Base-by-base conservation (phyloP, 2,888 invertebrate genomes). In the Cephonodes hylas region DNA sequence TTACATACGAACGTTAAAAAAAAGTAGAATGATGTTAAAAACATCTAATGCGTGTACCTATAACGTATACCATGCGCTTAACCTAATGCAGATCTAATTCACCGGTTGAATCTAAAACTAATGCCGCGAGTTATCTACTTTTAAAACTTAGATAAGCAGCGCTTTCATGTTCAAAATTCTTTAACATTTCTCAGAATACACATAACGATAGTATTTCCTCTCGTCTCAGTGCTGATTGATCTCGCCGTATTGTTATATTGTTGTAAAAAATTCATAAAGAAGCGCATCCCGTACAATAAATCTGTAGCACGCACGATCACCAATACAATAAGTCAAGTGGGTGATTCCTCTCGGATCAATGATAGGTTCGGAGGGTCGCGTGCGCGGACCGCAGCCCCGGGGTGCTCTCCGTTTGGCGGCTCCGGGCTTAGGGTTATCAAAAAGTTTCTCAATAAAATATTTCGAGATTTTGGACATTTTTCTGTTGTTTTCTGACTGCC, bases 371-470 rank as follows among this genome's bases (percentile, higher is more conserved):
- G 18, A 31, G 58, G 57, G 67, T 67, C 67, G 67, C 67, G 67
- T 67, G 67, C 67, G 57, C 62, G 13, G 53, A 23, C 60, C 60
- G 56, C 58, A 42, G 66, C 66, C 66, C 53, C 48, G 23, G 66
- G 44, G 59, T 44, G 59, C 42, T 25, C 42, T 42, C 38, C 38
- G 27, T 44, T 59, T 44, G 25, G 59, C 27, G 15, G 59, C 44
- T n/a, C 42, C 22, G 44, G 20, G 0, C 13, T 27, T 31, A 59
- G 42, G 44, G 59, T 20, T 59, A 27, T 18, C 44, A 27, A 13
- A n/a, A n/a, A n/a, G n/a, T n/a, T n/a, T n/a, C n/a, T n/a, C 34
- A 31, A 34, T 20, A 2, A 56, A 20, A 44, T 44, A 44, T 44
- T 42, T 42, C 10, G 34, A 13, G 34, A 34, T 8, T 8, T 34